Evolutionary conservation across 2,113 vertebrate species (phyloP), one percentile per base, ranked within the genome.

Genomic region (Thunnus thynnus): DNA sequence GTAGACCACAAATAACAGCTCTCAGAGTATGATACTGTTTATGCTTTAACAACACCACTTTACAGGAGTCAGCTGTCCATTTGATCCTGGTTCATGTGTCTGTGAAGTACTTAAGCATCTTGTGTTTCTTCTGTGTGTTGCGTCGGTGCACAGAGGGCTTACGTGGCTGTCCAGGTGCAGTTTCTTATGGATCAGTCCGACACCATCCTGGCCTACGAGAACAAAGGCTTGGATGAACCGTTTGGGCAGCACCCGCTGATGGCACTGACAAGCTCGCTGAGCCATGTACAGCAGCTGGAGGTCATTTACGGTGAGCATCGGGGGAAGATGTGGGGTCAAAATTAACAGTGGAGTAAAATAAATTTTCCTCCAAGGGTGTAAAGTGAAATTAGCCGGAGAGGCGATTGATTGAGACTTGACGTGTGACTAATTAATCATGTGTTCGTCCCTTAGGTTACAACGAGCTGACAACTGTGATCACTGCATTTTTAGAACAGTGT

Each of bases 141-240:
- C 73, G 81, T 68, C 52, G n/a, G 20, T 72, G 8, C 25, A 16
- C 88, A 99, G 98, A 96, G 95, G 92, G 93, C 95, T 92, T 99
- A 99, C 72, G 94, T 95, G 18, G 95, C 96, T 6, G 94, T 96
- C 0, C 96, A 96, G 66, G 95, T 99, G 72, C 94, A 95, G 76
- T 99, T 99, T 86, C 95, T 99, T 74, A 95, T 97, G 91, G 98
- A 99, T 30, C 96, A 97, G 81, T 95, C 90, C 7, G 98, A 99
- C 91, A 99, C 98, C 1, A 92, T 99, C 70, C 91, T 97, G 88
- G 97, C 98, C 56, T 99, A 99, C 0, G 98, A 99, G 91, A 96
- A 96, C 84, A 97, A 94, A 91, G 98, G 97, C 80, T 94, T 96
- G 87, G 93, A 81, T 2, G 95, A 96, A 80, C 95, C 88, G 0